Evolutionary conservation across 1,140 invertebrate genomes (phyloP), one percentile per base, ranked within the genome.

Genomic region (Marisa cornuarietis): DNA sequence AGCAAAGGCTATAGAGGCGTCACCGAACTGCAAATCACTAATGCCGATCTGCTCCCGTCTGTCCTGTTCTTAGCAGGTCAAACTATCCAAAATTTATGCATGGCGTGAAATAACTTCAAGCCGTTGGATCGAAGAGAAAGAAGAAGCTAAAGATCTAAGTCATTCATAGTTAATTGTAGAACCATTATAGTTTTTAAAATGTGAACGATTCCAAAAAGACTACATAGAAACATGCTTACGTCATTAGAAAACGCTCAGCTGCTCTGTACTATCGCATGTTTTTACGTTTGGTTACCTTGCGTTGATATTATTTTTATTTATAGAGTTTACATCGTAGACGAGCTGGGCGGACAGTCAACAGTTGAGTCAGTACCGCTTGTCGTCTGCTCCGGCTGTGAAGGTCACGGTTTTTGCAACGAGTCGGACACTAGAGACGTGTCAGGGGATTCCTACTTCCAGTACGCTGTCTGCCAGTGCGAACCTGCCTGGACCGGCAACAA

Each of bases 321-420:
- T 63, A 83, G 82, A 73, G 68, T 81, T 26, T 80, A 76, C 31
- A 80, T 71, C 9, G 16, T 66, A 10, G 82, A 83, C 62, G 69
- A 58, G 0, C 42, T 54, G 6, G 65, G 73, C 20, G 77, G 71
- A 22, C 62, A 76, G 18, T 83, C 82, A 8, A 49, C 65, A n/a
- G 74, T 76, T 18, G 14, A 73, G 66, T 52, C 77, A 0, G 68
- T 83, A 1, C 71, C 71, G 3, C 49, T 83, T 8, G 63, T 71
- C 62, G 52, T 79, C 66, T 83, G 82, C 63, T 78, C 80, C 20
- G 76, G 75, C 20, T 83, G 82, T 74, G 65, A 26, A 52, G 62
- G 73, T 26, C 66, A 81, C 62, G 82, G 82, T 49, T 10, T 24
- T 14, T 83, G 82, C 78, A 78, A 83, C 49, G 63, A 63, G 54